Conservation (phyloP, 2,113 vertebrate species). For the Blennius ocellaris region DNA sequence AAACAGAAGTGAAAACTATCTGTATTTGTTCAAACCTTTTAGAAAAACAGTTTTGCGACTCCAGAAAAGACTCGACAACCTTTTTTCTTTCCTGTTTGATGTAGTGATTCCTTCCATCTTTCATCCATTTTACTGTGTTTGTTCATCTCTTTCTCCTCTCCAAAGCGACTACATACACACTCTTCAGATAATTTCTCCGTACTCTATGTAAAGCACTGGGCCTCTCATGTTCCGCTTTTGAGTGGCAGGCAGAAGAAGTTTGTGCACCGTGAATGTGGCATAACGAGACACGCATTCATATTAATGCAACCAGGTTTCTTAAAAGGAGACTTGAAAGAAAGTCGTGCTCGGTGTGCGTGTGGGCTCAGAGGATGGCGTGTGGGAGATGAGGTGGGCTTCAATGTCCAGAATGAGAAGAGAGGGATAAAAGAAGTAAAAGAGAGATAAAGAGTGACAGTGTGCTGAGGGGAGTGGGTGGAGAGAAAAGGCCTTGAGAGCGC, state of each 20-base stretch:
- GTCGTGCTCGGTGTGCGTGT: constrained; percentile 24
- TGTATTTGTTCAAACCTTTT: background rate
- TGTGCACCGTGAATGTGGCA: constrained; percentile 27
- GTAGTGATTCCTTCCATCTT: background rate
- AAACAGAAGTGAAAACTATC: background rate
- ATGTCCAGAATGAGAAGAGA: constrained; percentile 29
- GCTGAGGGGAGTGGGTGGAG: constrained; percentile 23
- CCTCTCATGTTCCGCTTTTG: constrained; percentile 6
- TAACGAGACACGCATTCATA: constrained; percentile 51
- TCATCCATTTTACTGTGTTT: background rate
- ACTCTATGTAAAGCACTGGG: constrained; percentile 3
- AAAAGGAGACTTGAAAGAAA: constrained; percentile 53
- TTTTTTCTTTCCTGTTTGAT: background rate
- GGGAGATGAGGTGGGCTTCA: constrained; percentile 39
- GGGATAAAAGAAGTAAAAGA: too few species aligned
- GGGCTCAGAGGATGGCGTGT: constrained; percentile 30
- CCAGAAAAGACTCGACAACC: background rate
- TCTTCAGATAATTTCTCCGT: constrained; percentile 13
- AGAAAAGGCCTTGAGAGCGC: constrained; percentile 38
- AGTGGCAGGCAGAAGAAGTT: constrained; percentile 21
- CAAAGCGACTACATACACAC: background rate
- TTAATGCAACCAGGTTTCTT: constrained; percentile 26
- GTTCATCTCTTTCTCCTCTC: background rate
- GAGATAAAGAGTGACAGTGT: background rate
- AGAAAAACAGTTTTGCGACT: background rate